Evolutionary conservation across 2,113 vertebrate species (phyloP), one percentile per base, ranked within the genome.

Genomic region (Grantiella picta): DNA sequence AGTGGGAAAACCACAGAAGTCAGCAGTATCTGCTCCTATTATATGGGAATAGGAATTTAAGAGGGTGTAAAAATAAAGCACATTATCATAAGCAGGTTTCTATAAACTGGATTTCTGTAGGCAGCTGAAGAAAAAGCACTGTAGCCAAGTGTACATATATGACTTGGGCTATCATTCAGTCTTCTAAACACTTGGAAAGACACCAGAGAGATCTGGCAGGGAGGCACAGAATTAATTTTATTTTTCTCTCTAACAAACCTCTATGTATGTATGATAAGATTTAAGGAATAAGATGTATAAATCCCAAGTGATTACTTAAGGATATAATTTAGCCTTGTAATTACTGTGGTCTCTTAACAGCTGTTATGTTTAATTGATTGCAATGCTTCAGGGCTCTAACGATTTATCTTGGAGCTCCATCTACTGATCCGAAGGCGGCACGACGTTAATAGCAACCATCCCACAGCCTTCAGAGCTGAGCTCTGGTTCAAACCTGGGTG

Each of bases 361-460:
- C 77, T 75, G 79, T 27, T 82, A 36, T 16, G 16, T 91, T 94
- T 89, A 90, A 87, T 52, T 57, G 92, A 80, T 54, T 66, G 75
- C 47, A 66, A 16, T 1, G 47, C 85, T 92, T 68, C 78, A 50
- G 71, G 63, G 75, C 78, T 50, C 56, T 63, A 81, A 94, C 31
- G 73, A 56, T 94, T 96, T 96, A 95, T 95, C 94, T 95, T 91
- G 59, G 92, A 93, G 95, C 95, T 92, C 97, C 95, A 96, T 94
- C 97, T 97, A 77, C 91, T 91, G 96, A 81, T 80, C 4, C 28
- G 15, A 87, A 38, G 28, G 60, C 18, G 11, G 47, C 52, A 92
- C 49, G 21, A 57, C 85, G 7, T 44, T 35, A 7, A 49, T 10
- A 49, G 69, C 56, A 94, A 7, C 29, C 59, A 40, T 21, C 60